phyloP scores from a whole-genome alignment of 2,113 vertebrate species.

The Chaenocephalus aceratus region DNA sequence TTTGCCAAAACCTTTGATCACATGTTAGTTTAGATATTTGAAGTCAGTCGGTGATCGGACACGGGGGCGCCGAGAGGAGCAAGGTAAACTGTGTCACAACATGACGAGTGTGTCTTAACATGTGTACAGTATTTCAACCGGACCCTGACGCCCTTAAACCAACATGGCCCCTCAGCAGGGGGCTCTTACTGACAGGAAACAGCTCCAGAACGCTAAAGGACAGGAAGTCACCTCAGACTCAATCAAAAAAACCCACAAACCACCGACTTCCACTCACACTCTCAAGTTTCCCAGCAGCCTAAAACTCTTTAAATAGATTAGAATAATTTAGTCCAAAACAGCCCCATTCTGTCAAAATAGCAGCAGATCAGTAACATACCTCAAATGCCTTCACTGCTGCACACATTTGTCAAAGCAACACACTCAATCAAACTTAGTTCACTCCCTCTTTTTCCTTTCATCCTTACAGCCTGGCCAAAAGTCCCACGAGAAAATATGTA shows the following conservation, averaged over 20 bases:
- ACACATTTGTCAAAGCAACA: constrained; percentile 77
- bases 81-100: constrained; percentile 53
- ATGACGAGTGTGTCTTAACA: constrained; percentile 62
- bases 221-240: constrained; percentile 77
- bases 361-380: constrained; percentile 76
- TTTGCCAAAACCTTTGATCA: constrained; percentile 5
- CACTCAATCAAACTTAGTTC: constrained; percentile 72
- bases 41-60: constrained; percentile 14
- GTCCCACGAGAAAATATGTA: constrained; percentile 71
- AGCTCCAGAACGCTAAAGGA: constrained; percentile 64
- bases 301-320: constrained; percentile 77
- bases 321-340: constrained; percentile 80
- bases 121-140: constrained; percentile 70
- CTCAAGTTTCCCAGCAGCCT: constrained; percentile 67
- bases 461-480: constrained; percentile 55
- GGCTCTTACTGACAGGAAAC: constrained; percentile 75
- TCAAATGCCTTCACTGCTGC: constrained; percentile 74
- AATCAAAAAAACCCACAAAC: constrained; percentile 59
- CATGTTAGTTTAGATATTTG: background rate
- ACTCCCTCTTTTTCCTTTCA: constrained; percentile 69
- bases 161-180: constrained; percentile 62
- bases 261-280: constrained; percentile 58
- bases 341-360: constrained; percentile 81
- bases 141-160: constrained; percentile 65
- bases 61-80: constrained; percentile 22